Evolutionary conservation across 2,888 invertebrate genomes (phyloP).

Genomic region (Lochmaea crataegi): DNA sequence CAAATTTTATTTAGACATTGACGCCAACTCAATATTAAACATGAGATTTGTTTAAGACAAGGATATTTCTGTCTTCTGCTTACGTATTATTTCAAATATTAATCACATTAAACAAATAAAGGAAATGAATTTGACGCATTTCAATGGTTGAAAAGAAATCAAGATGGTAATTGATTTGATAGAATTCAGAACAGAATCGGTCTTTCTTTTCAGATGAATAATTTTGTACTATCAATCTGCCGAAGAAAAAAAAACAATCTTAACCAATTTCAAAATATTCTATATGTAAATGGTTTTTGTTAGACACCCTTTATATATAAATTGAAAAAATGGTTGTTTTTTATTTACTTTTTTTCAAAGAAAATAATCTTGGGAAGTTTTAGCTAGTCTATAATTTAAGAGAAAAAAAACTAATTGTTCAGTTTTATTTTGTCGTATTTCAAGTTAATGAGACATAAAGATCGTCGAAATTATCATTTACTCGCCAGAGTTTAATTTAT

Average conservation of each 20-base stretch:
- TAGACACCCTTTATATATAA: too few species aligned
- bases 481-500: not conserved
- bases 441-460: conserved; percentile 15
- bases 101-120: conserved; percentile 23
- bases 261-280: too few species aligned
- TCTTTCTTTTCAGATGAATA: too few species aligned
- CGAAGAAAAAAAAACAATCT: too few species aligned
- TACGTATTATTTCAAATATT: conserved; percentile 17
- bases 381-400: conserved; percentile 5
- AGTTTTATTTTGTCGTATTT: conserved; percentile 9
- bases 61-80: not conserved
- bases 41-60: too few species aligned
- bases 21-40: too few species aligned
- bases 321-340: too few species aligned
- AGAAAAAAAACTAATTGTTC: not conserved
- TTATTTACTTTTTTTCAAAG: not conserved
- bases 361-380: not conserved
- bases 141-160: conserved; percentile 1
- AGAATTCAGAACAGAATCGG: too few species aligned
- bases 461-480: conserved; percentile 6
- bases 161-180: too few species aligned
- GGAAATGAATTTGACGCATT: conserved; percentile 18
- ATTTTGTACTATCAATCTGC: too few species aligned
- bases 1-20: too few species aligned
- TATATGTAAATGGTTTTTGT: too few species aligned